Evolutionary conservation across 1,140 invertebrate species (phyloP), one percentile per base, ranked within the genome.

Genomic region (Calephelis virginiensis): DNA sequence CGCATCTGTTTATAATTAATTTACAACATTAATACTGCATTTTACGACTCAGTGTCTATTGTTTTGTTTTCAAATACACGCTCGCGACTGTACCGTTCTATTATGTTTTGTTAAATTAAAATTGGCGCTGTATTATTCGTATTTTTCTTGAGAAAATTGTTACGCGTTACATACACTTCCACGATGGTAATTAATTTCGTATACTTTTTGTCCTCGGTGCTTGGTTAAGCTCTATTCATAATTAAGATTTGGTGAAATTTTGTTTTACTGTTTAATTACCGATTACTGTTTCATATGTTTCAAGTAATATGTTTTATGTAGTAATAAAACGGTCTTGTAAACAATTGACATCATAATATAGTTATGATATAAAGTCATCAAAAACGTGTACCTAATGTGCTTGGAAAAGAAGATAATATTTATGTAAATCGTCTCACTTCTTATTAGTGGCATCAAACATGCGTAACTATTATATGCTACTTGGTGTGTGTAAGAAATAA

Each of bases 1-100:
- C 72, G 75, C 72, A 79, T 73, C 74, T 86, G 82, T 86, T 86
- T 85, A 82, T 85, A 85, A 89, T 89, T 86, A 85, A 86, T 89
- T 88, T 84, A 82, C 82, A 80, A 84, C 78, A 82, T 85, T 85
- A 84, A 74, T 81, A 80, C 70, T 77, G 74, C 71, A 75, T 76
- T 71, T 71, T 77, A 75, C 75, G 70, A 80, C 72, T 75, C 72
- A 70, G 71, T 77, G 77, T 85, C 76, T 80, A 80, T 80, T 87
- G 83, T 87, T 81, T 79, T 84, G 76, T 78, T 87, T 82, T 75
- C 77, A 82, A 82, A 83, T 62, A 73, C 71, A 69, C 74, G 71
- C 69, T 72, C 71, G 61, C 66, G 72, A 74, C 61, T 69, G 71
- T 68, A 66, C 66, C 74, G 63, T 71, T 67, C 50, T 67, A 61